These are phyloP conservation scores for Euzophera pinguis DNA, from an alignment of 2,888 invertebrate genomes.

Conservation along the genomic window DNA sequence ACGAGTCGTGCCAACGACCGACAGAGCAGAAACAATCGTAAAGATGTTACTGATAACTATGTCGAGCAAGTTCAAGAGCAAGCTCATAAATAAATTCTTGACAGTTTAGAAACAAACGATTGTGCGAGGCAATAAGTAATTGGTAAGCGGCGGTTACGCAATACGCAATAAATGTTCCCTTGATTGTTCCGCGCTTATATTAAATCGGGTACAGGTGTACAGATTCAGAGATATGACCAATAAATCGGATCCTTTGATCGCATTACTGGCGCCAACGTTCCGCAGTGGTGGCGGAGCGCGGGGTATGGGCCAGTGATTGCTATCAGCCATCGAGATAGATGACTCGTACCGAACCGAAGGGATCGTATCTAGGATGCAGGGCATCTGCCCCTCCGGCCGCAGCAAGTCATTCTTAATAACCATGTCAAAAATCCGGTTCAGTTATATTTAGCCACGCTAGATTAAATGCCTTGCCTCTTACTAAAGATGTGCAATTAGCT, in stretches of 20 bases:
- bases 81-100: slow-evolving; percentile 43
- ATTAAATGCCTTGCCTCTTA: slow-evolving; percentile 6
- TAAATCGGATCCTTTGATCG: slow-evolving; percentile 64
- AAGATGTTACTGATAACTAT: slow-evolving; percentile 42
- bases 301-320: slow-evolving; percentile 32
- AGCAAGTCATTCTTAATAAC: slow-evolving; percentile 11
- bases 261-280: slow-evolving; percentile 68
- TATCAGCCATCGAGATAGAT: slow-evolving; percentile 31
- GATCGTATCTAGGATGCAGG: slow-evolving; percentile 15
- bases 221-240: slow-evolving; percentile 60
- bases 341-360: slow-evolving; percentile 15
- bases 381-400: slow-evolving; percentile 10
- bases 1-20: slow-evolving; percentile 31
- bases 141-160: slow-evolving; percentile 46
- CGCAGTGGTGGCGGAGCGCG: slow-evolving; percentile 29
- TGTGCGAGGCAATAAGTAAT: slow-evolving; percentile 46
- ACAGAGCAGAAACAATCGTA: slow-evolving; percentile 44
- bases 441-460: slow-evolving; percentile 11
- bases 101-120: slow-evolving; percentile 44
- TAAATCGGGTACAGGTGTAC: slow-evolving; percentile 60
- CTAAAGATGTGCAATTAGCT: slow-evolving; percentile 10
- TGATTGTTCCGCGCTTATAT: slow-evolving; percentile 43
- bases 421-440: slow-evolving; percentile 12
- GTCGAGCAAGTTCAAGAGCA: slow-evolving; percentile 63
- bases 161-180: slow-evolving; percentile 47